These are phyloP conservation scores for Crocodylus rhombifer DNA, from an alignment of 2,797 vertebrate genomes.

Conservation along the genomic window DNA sequence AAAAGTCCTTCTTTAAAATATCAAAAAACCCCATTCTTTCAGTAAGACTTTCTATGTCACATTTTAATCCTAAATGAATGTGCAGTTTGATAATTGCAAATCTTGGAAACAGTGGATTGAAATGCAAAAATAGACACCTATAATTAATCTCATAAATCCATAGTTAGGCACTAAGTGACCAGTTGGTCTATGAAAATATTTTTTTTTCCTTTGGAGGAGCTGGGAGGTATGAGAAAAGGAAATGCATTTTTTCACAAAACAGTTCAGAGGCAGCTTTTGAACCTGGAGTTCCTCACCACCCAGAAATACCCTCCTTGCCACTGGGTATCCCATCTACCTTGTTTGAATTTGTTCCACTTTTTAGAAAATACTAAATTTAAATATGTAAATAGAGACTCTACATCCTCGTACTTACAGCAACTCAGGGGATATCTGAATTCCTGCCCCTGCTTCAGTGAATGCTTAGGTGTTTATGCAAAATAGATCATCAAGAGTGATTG, in stretches of 20 bases:
- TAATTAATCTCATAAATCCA: neutral
- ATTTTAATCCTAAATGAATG: constrained; percentile 24
- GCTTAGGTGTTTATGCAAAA: constrained; percentile 24
- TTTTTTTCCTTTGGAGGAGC: too few species aligned
- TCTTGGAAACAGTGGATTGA: neutral
- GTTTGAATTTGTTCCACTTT: neutral
- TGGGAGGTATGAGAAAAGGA: too few species aligned
- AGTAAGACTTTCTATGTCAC: neutral
- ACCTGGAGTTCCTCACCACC: too few species aligned
- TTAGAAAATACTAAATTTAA: neutral
- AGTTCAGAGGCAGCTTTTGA: too few species aligned
- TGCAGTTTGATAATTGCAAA: constrained; percentile 2
- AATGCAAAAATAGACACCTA: neutral
- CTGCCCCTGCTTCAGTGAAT: constrained; percentile 13
- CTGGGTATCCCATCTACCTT: neutral
- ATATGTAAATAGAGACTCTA: constrained; percentile 45
- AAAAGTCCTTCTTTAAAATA: constrained; percentile 4
- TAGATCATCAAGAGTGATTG: neutral
- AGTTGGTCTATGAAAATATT: too few species aligned
- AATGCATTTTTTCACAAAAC: too few species aligned
- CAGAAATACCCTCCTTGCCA: neutral
- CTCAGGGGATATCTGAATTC: constrained; percentile 47
- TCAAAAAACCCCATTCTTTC: neutral
- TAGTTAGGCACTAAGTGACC: neutral
- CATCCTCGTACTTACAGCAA: constrained; percentile 43